Conservation (phyloP, 2,888 invertebrate genomes). For the Apamea monoglypha region DNA sequence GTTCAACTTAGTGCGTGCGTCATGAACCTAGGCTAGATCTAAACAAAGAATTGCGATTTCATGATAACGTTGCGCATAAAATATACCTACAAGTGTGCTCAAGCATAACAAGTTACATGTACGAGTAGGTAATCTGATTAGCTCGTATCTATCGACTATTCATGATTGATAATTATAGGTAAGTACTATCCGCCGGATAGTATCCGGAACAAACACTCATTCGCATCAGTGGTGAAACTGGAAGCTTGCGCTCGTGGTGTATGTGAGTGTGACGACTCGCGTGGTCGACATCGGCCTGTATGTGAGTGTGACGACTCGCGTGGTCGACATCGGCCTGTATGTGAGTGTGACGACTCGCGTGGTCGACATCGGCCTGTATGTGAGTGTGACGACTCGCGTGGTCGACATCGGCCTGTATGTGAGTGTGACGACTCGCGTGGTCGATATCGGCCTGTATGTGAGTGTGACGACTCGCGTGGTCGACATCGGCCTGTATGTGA, state of each 20-base stretch:
- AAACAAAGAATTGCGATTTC: conserved; percentile 72
- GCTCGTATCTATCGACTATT: background rate
- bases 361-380: background rate
- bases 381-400: background rate
- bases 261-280: background rate
- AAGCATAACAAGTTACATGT: background rate
- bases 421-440: background rate
- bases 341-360: background rate
- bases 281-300: background rate
- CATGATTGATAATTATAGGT: background rate
- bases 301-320: background rate
- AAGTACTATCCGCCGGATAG: too few species aligned
- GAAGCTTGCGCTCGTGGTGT: background rate
- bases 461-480: background rate
- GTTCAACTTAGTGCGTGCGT: conserved; percentile 48
- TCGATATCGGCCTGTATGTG: background rate
- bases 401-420: background rate
- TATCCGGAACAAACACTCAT: too few species aligned
- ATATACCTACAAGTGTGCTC: conserved; percentile 25
- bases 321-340: background rate
- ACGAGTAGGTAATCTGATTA: background rate
- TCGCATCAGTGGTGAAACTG: background rate
- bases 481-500: background rate
- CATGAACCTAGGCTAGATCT: conserved; percentile 71
- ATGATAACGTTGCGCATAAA: conserved; percentile 57